phyloP scores from a whole-genome alignment of 2,113 vertebrate species.

The Phoxinus phoxinus region DNA sequence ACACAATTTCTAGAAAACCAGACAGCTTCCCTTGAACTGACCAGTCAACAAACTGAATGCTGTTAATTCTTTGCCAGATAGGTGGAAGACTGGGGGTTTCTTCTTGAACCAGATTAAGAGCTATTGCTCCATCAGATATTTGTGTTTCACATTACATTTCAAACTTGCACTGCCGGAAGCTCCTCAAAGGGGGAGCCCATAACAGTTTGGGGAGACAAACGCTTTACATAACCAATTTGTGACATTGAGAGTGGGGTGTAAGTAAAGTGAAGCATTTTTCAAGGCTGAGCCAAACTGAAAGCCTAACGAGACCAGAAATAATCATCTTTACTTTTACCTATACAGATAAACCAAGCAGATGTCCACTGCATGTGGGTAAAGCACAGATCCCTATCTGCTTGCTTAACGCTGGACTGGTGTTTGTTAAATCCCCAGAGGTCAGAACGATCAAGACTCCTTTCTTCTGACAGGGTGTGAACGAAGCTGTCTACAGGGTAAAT shows the following conservation, averaged over 20 bases:
- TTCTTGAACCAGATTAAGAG: constrained; percentile 27
- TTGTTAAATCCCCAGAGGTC: constrained; percentile 35
- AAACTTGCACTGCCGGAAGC: constrained; percentile 42
- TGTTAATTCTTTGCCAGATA: constrained; percentile 17
- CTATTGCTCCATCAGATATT: constrained; percentile 54
- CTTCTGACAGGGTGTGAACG: constrained; percentile 1
- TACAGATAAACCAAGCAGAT: not conserved
- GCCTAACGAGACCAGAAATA: not conserved
- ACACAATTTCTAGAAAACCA: constrained; percentile 28
- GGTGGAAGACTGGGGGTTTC: constrained; percentile 1
- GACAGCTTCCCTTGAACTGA: constrained; percentile 21
- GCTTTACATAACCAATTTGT: constrained; percentile 20
- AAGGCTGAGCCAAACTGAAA: not conserved
- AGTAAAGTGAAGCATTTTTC: not conserved
- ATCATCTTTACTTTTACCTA: not conserved
- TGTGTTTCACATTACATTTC: constrained; percentile 49
- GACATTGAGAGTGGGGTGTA: constrained; percentile 1
- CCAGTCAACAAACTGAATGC: not conserved
- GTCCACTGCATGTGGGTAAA: not conserved
- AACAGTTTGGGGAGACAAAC: constrained; percentile 26
- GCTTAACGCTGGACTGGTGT: constrained; percentile 38
- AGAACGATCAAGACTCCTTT: constrained; percentile 10
- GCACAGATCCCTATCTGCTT: not conserved
- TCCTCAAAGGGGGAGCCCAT: constrained; percentile 24
- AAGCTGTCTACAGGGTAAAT: constrained; percentile 1